Conservation (phyloP, 1,140 invertebrate genomes). For the Aphaenogaster floridana region DNA sequence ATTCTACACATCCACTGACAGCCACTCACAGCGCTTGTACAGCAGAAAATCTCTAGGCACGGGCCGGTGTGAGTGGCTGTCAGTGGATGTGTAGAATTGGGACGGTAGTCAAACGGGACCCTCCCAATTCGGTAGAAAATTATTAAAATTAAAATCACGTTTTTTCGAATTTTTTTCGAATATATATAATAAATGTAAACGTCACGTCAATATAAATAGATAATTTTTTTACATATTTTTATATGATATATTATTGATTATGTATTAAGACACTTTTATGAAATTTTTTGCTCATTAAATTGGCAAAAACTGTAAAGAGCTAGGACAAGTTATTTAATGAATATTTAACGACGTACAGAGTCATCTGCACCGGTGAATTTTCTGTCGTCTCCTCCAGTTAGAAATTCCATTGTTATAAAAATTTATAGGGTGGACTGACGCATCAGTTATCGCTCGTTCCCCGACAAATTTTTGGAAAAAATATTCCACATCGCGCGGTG, state of each 20-base stretch:
- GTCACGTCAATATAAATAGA: neutral
- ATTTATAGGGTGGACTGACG: constrained; percentile 34
- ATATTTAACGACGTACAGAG: constrained; percentile 32
- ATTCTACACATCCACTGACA: too few relatives aligned
- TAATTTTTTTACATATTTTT: neutral
- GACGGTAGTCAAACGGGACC: too few relatives aligned
- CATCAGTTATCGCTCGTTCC: constrained; percentile 39
- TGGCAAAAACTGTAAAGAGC: neutral
- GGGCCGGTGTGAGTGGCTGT: too few relatives aligned
- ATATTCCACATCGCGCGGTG: constrained; percentile 32
- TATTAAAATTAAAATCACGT: too few relatives aligned
- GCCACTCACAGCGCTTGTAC: too few relatives aligned
- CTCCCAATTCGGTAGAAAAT: too few relatives aligned
- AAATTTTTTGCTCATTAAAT: neutral
- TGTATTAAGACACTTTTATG: neutral
- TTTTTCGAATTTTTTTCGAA: neutral
- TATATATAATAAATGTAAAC: neutral
- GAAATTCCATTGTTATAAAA: constrained; percentile 48
- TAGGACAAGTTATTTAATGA: constrained; percentile 45
- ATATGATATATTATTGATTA: neutral
- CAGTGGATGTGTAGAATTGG: too few relatives aligned
- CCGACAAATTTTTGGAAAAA: constrained; percentile 43
- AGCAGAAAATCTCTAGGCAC: too few relatives aligned
- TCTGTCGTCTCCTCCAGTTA: constrained; percentile 16
- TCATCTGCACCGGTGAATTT: constrained; percentile 11